Conservation (phyloP, 2,113 vertebrate genomes). For the Psephotus haematonotus region DNA sequence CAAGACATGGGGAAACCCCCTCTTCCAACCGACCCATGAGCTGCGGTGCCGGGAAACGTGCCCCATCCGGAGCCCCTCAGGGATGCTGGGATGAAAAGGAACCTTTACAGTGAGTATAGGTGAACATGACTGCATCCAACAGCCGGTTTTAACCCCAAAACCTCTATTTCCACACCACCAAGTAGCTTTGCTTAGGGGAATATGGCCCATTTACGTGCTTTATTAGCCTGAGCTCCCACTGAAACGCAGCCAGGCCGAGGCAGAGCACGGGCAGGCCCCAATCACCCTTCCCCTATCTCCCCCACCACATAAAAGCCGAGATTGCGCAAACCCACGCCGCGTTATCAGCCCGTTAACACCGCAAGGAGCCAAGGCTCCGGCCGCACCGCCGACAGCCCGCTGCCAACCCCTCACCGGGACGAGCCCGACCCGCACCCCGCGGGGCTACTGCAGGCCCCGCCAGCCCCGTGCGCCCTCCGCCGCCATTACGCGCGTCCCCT, state of each 20-base stretch:
- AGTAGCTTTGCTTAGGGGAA: background rate
- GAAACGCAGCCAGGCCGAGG: background rate
- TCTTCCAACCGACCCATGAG: background rate
- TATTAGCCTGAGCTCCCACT: background rate
- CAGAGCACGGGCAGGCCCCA: rapidly evolving
- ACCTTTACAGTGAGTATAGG: background rate
- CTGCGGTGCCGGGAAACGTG: background rate
- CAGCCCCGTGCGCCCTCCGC: background rate
- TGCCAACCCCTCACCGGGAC: no score
- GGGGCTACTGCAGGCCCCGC: no score
- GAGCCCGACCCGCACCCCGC: background rate
- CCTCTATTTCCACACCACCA: background rate
- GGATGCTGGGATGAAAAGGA: rapidly evolving
- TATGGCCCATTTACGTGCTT: rapidly evolving
- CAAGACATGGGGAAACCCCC: rapidly evolving
- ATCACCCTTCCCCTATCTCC: background rate
- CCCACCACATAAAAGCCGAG: background rate
- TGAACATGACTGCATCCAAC: no score
- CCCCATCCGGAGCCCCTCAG: rapidly evolving
- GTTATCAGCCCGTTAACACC: background rate
- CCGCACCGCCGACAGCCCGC: no score
- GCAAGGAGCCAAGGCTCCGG: no score
- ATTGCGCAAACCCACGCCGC: background rate
- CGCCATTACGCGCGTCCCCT: slow-evolving; percentile 12
- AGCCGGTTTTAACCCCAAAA: rapidly evolving